Conservation (phyloP, 2,113 vertebrate species). For the Thinocorus orbignyianus region DNA sequence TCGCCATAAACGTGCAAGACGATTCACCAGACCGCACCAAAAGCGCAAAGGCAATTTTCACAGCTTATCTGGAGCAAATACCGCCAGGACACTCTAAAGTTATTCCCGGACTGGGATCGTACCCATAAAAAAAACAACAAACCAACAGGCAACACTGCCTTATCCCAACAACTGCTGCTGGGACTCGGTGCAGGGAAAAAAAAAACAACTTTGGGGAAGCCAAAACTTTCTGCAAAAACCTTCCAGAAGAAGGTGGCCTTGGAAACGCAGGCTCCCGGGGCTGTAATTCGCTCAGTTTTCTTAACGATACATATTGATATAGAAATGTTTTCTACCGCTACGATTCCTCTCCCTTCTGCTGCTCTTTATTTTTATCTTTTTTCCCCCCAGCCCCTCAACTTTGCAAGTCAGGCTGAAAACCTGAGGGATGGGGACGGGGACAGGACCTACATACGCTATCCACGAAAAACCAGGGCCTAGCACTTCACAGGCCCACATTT, state of each 20-base stretch:
- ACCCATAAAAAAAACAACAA: background rate
- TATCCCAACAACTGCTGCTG: background rate
- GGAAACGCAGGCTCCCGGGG: background rate
- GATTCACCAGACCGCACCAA: background rate
- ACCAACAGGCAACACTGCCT: background rate
- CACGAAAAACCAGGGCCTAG: slow-evolving; percentile 9
- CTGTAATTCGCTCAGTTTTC: background rate
- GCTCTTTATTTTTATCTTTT: background rate
- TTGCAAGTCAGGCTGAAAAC: slow-evolving; percentile 14
- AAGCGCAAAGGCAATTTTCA: slow-evolving; percentile 7
- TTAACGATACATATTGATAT: background rate
- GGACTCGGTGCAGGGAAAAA: background rate
- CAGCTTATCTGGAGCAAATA: slow-evolving; percentile 14
- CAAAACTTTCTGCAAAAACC: background rate
- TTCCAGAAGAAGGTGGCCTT: background rate
- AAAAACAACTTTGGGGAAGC: background rate
- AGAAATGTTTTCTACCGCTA: background rate
- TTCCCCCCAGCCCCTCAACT: background rate
- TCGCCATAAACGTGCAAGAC: background rate
- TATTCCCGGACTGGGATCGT: background rate
- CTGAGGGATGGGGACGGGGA: background rate
- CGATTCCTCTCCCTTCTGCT: background rate
- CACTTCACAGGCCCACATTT: slow-evolving; percentile 17
- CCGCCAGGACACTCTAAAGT: background rate
- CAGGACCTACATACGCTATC: background rate